phyloP scores from a whole-genome alignment of 92 coral and sea anemone species.

The Diadumene lineata region DNA sequence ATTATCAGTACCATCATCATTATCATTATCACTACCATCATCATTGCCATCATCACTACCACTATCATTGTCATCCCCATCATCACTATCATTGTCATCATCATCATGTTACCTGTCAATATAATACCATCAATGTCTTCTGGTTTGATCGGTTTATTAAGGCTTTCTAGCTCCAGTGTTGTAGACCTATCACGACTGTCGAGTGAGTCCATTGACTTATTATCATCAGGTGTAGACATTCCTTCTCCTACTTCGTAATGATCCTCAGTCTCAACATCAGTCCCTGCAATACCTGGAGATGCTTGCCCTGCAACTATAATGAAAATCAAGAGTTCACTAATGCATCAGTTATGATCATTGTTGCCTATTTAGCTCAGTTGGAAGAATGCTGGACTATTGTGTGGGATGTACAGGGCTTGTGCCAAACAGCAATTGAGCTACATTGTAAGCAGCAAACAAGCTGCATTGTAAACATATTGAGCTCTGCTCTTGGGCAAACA shows the following conservation, averaged over 20 bases:
- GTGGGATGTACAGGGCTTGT: too few species aligned
- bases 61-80: neutral
- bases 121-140: slow-evolving; percentile 49
- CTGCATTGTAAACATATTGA: too few species aligned
- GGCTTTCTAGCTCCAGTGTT: slow-evolving; percentile 35
- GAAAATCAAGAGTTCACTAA: too few species aligned
- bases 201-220: neutral
- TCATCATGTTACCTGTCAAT: slow-evolving; percentile 32
- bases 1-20: neutral
- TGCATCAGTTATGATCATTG: too few species aligned
- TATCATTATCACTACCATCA: neutral
- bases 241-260: slow-evolving; percentile 42
- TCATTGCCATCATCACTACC: neutral
- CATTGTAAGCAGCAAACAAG: too few species aligned
- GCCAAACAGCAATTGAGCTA: too few species aligned
- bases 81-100: neutral
- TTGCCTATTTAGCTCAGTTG: too few species aligned
- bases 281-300: neutral
- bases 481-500: too few species aligned
- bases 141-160: slow-evolving; percentile 38
- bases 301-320: too few species aligned
- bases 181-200: slow-evolving; percentile 3
- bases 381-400: too few species aligned
- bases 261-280: slow-evolving; percentile 6
- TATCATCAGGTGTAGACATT: slow-evolving; percentile 1